These are phyloP conservation scores for Montipora foliosa DNA, from an alignment of 64 coral and sea anemone species.

Conservation along the genomic window DNA sequence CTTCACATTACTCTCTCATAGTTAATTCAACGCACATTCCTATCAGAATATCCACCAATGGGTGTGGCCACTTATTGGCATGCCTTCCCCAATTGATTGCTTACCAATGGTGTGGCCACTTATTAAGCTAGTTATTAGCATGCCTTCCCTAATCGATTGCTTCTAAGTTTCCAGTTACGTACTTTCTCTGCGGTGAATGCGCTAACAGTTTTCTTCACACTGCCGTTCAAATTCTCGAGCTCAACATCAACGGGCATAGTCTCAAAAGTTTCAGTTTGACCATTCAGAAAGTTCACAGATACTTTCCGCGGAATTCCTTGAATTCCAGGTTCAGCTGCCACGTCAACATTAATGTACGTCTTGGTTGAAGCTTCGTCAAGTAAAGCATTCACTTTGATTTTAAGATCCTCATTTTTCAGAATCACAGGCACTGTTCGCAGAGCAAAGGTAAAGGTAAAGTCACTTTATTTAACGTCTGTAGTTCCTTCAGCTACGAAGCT, in stretches of 20 bases:
- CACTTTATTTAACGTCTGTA: too few species aligned
- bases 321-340: slow-evolving; percentile 31
- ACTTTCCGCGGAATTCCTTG: slow-evolving; percentile 21
- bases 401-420: too few species aligned
- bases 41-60: slow-evolving; percentile 47
- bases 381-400: too few species aligned
- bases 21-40: not conserved
- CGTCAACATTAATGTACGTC: slow-evolving; percentile 52
- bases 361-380: slow-evolving; percentile 13
- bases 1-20: not conserved
- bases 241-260: slow-evolving; percentile 35
- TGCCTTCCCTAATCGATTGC: slow-evolving; percentile 30
- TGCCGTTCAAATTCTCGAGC: slow-evolving; percentile 54
- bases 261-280: slow-evolving; percentile 52
- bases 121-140: too few species aligned
- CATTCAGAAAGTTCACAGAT: slow-evolving; percentile 51
- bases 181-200: slow-evolving; percentile 54
- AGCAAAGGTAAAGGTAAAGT: too few species aligned
- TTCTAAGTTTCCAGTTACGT: slow-evolving; percentile 65
- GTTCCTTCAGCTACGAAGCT: too few species aligned
- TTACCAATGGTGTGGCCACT: too few species aligned
- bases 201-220: not conserved
- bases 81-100: not conserved
- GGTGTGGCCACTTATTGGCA: slow-evolving; percentile 29
- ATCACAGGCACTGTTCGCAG: too few species aligned